Evolutionary conservation across 2,113 vertebrate genomes (phyloP).

Genomic region (Erythrocebus patas): DNA sequence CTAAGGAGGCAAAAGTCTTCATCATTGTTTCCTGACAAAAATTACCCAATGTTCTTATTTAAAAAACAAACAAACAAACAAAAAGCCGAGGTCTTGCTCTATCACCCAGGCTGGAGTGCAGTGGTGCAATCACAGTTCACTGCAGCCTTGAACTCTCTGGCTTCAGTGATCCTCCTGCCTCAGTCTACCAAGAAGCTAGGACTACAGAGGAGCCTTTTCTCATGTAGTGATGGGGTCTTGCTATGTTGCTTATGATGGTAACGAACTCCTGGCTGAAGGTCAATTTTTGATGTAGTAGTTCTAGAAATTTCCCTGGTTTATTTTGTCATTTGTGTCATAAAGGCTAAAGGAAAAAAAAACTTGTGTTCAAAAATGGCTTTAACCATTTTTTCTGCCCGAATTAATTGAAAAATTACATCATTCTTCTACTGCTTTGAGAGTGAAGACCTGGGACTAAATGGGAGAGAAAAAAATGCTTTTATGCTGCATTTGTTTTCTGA

Average conservation of each 20-base stretch:
- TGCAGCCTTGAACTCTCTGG: too few species aligned
- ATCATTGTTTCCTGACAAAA: not conserved
- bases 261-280: not conserved
- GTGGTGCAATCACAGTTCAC: too few species aligned
- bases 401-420: not conserved
- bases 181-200: too few species aligned
- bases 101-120: too few species aligned
- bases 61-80: not conserved
- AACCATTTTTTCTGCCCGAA: not conserved
- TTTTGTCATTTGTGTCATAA: not conserved
- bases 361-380: not conserved
- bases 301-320: not conserved
- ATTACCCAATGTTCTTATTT: not conserved
- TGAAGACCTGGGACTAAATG: not conserved
- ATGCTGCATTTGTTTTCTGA: slow-evolving; percentile 29
- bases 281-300: not conserved
- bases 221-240: too few species aligned
- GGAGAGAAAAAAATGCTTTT: not conserved
- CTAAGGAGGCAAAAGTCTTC: not conserved
- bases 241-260: too few species aligned
- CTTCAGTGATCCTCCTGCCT: too few species aligned
- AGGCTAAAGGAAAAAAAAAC: not conserved
- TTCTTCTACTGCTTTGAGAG: not conserved
- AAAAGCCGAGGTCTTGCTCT: too few species aligned
- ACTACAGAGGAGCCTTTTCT: too few species aligned